Evolutionary conservation across 1,140 invertebrate species (phyloP), one percentile per base, ranked within the genome.

Genomic region (Trachymyrmex cornetzi): DNA sequence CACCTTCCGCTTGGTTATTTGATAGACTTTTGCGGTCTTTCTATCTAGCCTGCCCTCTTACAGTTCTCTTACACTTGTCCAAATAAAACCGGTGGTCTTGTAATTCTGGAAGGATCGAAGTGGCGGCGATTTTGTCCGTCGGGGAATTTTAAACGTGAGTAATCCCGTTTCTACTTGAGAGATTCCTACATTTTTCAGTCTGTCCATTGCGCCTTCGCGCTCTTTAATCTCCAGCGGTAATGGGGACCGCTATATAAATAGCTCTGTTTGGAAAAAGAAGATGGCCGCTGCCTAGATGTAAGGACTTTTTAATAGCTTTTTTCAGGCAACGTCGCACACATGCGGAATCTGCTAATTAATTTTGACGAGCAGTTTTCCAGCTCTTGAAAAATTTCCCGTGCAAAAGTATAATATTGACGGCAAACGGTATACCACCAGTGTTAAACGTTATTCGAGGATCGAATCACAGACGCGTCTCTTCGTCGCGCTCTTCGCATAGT

Each of bases 21-120:
- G 80, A 82, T 82, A 84, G 80, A 84, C 38, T 84, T 84, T 84
- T 74, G 80, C 69, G 80, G 80, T 84, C 24, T 38, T 82, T 61
- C 80, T 5, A 82, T 74, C 67, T 59, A 59, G 14, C 2, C 14
- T 6, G 67, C 55, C 14, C 69, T 61, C 80, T 84, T 84, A 63
- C 44, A 59, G 14, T 34, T 59, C 64, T 27, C 72, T 63, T 27
- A 38, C 38, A 69, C 30, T 74, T 61, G 69, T 61, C 69, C 38
- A 84, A 84, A 84, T 74, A 84, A 84, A 55, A 19, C 69, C 24
- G 55, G 38, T 55, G 80, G 44, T 44, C 69, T 44, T 75, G 59
- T 61, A 84, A 84, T 61, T 30, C 67, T 22, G 80, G 1, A 30
- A 22, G 38, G 55, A 71, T 84, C 80, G 80, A 74, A 84, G 64